phyloP scores from a whole-genome alignment of 2,888 invertebrate species.

The Pyralis farinalis region DNA sequence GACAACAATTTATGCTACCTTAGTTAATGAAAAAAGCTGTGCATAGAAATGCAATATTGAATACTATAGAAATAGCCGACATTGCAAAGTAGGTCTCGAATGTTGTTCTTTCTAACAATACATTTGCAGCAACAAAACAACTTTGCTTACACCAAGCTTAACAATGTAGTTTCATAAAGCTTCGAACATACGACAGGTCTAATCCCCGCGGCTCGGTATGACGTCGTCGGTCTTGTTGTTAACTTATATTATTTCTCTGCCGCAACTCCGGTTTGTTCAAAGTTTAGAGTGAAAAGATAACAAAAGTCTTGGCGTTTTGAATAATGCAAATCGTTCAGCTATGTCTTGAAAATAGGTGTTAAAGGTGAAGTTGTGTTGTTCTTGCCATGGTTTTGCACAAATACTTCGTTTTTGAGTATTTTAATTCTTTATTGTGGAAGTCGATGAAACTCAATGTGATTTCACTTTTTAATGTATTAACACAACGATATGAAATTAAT shows the following conservation, averaged over 20 bases:
- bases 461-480: too few relatives aligned
- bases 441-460: too few relatives aligned
- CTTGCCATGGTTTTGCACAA: conserved; percentile 19
- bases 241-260: conserved; percentile 62
- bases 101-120: conserved; percentile 22
- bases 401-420: neutral
- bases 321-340: conserved; percentile 51
- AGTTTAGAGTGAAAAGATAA: conserved; percentile 72
- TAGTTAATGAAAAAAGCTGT: too few relatives aligned
- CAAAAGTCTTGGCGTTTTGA: conserved; percentile 54
- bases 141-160: conserved; percentile 26
- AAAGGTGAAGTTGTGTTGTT: conserved; percentile 31
- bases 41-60: neutral
- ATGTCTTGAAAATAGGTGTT: conserved; percentile 30
- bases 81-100: conserved; percentile 18
- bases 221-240: conserved; percentile 32
- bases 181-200: conserved; percentile 32
- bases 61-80: neutral
- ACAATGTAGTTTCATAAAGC: conserved; percentile 39
- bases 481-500: too few relatives aligned
- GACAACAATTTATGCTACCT: too few relatives aligned
- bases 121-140: conserved; percentile 27
- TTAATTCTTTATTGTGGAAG: too few relatives aligned
- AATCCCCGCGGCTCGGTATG: conserved; percentile 36
- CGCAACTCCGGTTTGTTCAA: conserved; percentile 53